Evolutionary conservation across 2,888 invertebrate genomes (phyloP).

Genomic region (Coremacera marginata): DNA sequence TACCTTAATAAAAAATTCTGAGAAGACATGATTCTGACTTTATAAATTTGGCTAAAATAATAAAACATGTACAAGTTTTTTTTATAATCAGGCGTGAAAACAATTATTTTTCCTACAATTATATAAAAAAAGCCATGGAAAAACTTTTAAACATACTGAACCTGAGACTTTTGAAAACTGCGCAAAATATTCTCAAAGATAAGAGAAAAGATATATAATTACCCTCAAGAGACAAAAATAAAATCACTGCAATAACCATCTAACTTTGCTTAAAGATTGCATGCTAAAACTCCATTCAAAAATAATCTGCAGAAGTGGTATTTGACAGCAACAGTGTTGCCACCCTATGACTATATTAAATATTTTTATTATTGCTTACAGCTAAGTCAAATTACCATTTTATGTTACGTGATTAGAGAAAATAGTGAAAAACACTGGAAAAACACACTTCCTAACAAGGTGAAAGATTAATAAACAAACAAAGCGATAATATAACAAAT

Average conservation of each 20-base stretch:
- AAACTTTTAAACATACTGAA: too few species aligned
- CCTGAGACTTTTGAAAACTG: background rate
- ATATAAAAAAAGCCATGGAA: too few species aligned
- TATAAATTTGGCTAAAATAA: too few species aligned
- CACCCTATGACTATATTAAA: background rate
- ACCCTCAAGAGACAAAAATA: constrained; percentile 40
- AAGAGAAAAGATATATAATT: constrained; percentile 40
- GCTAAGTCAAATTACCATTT: too few species aligned
- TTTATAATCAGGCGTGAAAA: too few species aligned
- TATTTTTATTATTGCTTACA: too few species aligned
- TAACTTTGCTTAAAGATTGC: constrained; percentile 54
- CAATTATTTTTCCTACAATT: too few species aligned
- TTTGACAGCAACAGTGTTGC: constrained; percentile 51
- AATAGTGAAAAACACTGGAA: background rate
- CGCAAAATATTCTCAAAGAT: constrained; percentile 41
- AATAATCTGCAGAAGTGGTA: constrained; percentile 44
- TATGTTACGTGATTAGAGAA: background rate
- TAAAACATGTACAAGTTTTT: too few species aligned
- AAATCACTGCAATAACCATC: constrained; percentile 21
- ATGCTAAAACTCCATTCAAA: constrained; percentile 60
- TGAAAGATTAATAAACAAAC: background rate
- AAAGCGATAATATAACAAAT: background rate
- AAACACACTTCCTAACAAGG: background rate
- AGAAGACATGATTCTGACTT: too few species aligned
- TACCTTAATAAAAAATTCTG: too few species aligned